Evolutionary conservation across 2,888 invertebrate species (phyloP).

Genomic region (Desoria tigrina): DNA sequence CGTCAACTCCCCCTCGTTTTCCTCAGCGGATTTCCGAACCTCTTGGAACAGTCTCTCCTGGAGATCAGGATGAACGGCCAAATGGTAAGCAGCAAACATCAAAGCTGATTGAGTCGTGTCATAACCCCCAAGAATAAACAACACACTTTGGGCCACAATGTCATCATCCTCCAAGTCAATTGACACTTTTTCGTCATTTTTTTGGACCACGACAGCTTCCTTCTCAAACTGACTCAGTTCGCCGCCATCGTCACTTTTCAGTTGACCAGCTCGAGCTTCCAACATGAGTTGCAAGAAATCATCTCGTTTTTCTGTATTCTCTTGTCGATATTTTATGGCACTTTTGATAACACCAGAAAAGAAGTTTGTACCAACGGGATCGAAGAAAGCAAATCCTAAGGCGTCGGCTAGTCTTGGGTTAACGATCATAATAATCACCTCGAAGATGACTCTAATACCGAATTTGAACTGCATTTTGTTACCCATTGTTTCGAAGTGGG

Average conservation of each 20-base stretch:
- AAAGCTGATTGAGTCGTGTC: conserved; percentile 1
- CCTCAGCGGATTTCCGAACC: too few relatives aligned
- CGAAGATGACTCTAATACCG: conserved; percentile 52
- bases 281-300: conserved; percentile 42
- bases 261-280: too few relatives aligned
- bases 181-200: too few relatives aligned
- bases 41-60: too few relatives aligned
- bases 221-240: too few relatives aligned
- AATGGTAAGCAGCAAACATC: background rate
- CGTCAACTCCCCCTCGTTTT: too few relatives aligned
- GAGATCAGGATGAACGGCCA: background rate
- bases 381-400: conserved; percentile 56
- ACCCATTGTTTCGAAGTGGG: conserved; percentile 62
- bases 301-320: conserved; percentile 56
- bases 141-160: too few relatives aligned
- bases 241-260: too few relatives aligned
- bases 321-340: conserved; percentile 59
- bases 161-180: too few relatives aligned
- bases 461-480: conserved; percentile 56
- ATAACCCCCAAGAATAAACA: too few relatives aligned
- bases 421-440: conserved; percentile 55
- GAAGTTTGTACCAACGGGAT: conserved; percentile 57
- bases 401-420: conserved; percentile 56
- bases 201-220: too few relatives aligned
- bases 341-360: too few relatives aligned